Evolutionary conservation across 2,888 invertebrate species (phyloP), one percentile per base, ranked within the genome.

Genomic region (Synergus japonicus): DNA sequence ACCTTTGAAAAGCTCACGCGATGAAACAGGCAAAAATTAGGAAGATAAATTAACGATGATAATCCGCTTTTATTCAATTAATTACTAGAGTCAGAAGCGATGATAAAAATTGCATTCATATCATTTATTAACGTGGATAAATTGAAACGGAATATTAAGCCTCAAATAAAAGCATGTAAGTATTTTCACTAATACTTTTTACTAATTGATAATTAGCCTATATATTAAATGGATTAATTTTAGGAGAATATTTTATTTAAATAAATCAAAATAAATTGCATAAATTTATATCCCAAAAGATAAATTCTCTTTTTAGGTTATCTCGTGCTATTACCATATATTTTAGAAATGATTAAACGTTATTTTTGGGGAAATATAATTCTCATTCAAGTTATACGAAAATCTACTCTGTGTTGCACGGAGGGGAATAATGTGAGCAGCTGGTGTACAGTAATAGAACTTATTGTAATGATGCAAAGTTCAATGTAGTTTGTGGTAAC

Each of bases 401-500:
- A 65, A 65, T 65, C 8, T 4, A 29, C 64, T 41, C n/a, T 7
- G 9, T 41, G 41, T 58, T 66, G 15, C 41, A 44, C 2, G 12
- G 9, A 66, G 5, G 43, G n/a, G 44, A 37, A 18, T 44, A 44
- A 44, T 44, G 18, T 66, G 44, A 66, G 43, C 43, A 65, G 44
- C n/a, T 66, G 66, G 66, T 18, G 18, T 18, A 18, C 18, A 43
- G 4, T 66, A 43, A 66, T 22, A 18, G 43, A 44, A 66, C 43
- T 66, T 66, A 66, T 66, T 66, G 66, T 44, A 66, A 66, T 44
- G 66, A 66, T 43, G 66, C 18, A 66, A 66, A 66, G 41, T 66
- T 66, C 66, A 43, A 66, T 66, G 66, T 44, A 66, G 66, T 66
- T 66, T 13, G 44, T 43, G 66, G 44, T 43, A 44, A 66, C 18